Evolutionary conservation across 2,113 vertebrate species (phyloP).

Genomic region (Motacilla tschutschensis): DNA sequence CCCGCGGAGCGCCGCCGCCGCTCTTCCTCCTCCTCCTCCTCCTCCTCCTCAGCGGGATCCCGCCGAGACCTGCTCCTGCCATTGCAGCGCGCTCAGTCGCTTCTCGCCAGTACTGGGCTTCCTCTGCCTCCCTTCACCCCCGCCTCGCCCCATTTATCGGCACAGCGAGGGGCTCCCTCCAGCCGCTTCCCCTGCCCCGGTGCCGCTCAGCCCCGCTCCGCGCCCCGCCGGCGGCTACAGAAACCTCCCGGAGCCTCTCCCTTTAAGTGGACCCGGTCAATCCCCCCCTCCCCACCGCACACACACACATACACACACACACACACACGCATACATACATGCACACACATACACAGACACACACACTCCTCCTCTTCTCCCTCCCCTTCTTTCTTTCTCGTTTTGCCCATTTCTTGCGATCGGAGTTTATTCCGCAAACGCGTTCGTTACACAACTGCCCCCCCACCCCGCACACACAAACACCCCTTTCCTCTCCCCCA

Average conservation of each 20-base stretch:
- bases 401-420: constrained; percentile 66
- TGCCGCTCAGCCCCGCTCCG: constrained; percentile 2
- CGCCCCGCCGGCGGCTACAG: constrained; percentile 20
- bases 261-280: constrained; percentile 63
- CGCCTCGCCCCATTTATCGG: constrained; percentile 29
- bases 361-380: constrained; percentile 53
- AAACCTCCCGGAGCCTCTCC: constrained; percentile 53
- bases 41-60: constrained; percentile 46
- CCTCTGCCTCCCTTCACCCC: not conserved
- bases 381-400: constrained; percentile 54
- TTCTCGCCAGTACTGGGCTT: not conserved
- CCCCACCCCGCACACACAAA: constrained; percentile 27
- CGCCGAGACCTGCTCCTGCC: constrained; percentile 43
- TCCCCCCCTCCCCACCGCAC: constrained; percentile 14
- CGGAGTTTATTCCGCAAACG: constrained; percentile 75
- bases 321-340: not conserved
- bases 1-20: not conserved
- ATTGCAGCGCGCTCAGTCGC: constrained; percentile 23
- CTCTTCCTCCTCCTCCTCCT: not conserved
- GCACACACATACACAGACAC: not conserved
- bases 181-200: constrained; percentile 32
- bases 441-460: constrained; percentile 81
- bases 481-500: constrained; percentile 45
- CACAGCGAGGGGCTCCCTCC: constrained; percentile 13
- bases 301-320: not conserved